Base-by-base conservation (phyloP, 92 coral and sea anemone genomes). In the Bergia sp. region DNA sequence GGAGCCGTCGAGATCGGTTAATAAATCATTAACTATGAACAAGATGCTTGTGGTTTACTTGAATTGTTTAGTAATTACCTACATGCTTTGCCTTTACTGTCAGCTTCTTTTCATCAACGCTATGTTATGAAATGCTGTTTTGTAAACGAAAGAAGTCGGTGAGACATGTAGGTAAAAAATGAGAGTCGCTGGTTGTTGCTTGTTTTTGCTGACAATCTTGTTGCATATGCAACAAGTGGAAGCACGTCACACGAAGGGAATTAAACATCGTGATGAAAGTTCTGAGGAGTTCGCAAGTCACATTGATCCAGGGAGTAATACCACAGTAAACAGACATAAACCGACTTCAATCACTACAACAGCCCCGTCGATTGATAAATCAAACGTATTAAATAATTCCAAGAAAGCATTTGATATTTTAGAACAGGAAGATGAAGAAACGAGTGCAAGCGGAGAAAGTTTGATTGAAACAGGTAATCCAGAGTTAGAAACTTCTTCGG, bases 151-250 rank as follows among this genome's bases (percentile, higher is more conserved):
- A 84, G n/a, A 76, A 18, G 47, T 1, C 66, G 79, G 38, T 36
- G n/a, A 84, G 87, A 72, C 37, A 82, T 84, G 87, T 84, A 84
- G 87, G 50, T n/a, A 12, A 44, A 84, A 72, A 47, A 84, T 84
- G 87, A 84, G 29, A 84, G 66, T 67, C 67, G 79, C 67, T 45
- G 71, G 50, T 69, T 29, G 18, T 71, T 45, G 87, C 41, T 43
- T 84, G 58, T 44, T 84, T 84, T 45, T 20, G 42, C 58, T 72
- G 16, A 84, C 87, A 36, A 71, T 47, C 74, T 69, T 67, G 45
- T 71, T 47, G 53, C 21, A 75, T 47, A 13, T 67, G 13, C 41
- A 23, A 3, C 78, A 49, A 43, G 77, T 20, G 3, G 65, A 37
- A 38, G 66, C 87, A 12, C 79, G 65, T 45, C 39, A 71, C 49